These are phyloP conservation scores for Nasonia longicornis DNA, from an alignment of 1,140 invertebrate species.

Conservation along the genomic window DNA sequence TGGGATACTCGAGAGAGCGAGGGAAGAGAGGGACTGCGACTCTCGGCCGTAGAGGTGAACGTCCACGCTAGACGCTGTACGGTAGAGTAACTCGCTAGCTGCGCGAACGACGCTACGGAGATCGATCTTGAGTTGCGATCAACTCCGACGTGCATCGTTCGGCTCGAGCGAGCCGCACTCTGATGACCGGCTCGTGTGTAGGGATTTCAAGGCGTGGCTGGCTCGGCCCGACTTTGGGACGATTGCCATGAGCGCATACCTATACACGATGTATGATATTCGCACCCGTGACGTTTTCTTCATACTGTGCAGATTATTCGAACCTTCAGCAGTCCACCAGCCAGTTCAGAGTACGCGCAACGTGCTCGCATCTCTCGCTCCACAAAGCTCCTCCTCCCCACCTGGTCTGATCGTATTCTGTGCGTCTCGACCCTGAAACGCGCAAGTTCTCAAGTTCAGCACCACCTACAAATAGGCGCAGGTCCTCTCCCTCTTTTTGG, in stretches of 20 bases:
- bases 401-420: not conserved
- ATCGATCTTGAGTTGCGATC: constrained; percentile 5
- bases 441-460: constrained; percentile 53
- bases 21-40: not conserved
- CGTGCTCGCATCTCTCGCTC: not conserved
- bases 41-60: not conserved
- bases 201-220: constrained; percentile 3
- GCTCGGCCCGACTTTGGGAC: too few species aligned
- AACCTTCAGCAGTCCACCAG: too few species aligned
- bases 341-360: not conserved
- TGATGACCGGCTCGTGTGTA: not conserved
- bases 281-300: too few species aligned
- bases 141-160: constrained; percentile 8
- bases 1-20: not conserved
- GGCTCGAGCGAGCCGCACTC: constrained; percentile 1
- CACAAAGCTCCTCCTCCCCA: not conserved
- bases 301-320: too few species aligned
- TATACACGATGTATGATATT: too few species aligned
- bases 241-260: too few species aligned
- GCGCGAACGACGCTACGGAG: not conserved
- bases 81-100: not conserved
- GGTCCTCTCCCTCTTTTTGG: constrained; percentile 45
- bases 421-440: constrained; percentile 33
- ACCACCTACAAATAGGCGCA: constrained; percentile 55
- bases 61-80: not conserved